phyloP scores from a whole-genome alignment of 2,113 vertebrate species.

The Herpailurus yagouaroundi region DNA sequence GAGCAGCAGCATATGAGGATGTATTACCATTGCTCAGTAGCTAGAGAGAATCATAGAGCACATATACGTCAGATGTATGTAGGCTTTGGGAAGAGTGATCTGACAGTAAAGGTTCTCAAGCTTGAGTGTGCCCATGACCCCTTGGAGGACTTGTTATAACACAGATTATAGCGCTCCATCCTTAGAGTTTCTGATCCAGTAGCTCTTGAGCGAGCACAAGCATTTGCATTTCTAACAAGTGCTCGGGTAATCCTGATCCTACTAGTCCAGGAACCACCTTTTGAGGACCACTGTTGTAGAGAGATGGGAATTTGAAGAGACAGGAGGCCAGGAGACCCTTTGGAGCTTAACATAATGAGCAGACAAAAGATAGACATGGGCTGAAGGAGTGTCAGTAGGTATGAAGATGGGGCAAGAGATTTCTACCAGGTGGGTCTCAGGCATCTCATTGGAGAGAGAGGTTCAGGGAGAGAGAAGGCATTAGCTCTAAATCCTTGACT shows the following conservation, averaged over 20 bases:
- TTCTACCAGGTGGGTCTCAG: neutral
- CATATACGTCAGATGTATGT: too few relatives aligned
- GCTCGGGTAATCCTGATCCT: neutral
- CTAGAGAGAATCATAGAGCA: neutral
- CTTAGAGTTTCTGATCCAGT: neutral
- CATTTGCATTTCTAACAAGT: neutral
- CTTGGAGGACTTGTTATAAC: neutral
- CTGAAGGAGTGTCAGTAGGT: neutral
- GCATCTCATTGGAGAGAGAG: neutral
- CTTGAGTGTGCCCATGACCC: rapidly evolving
- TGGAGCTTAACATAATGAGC: neutral
- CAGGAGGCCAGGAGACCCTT: neutral
- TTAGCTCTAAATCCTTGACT: neutral
- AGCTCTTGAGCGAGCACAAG: neutral
- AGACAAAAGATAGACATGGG: neutral
- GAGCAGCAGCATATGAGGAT: too few relatives aligned
- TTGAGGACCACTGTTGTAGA: neutral
- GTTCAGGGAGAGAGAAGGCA: neutral
- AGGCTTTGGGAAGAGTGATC: neutral
- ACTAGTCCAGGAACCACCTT: neutral
- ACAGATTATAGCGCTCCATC: neutral
- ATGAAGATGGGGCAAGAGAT: neutral
- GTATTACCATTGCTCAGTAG: neutral
- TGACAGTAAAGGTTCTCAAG: neutral
- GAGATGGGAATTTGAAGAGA: neutral